These are phyloP conservation scores for Beris chalybata DNA, from an alignment of 2,888 invertebrate genomes.

Conservation along the genomic window DNA sequence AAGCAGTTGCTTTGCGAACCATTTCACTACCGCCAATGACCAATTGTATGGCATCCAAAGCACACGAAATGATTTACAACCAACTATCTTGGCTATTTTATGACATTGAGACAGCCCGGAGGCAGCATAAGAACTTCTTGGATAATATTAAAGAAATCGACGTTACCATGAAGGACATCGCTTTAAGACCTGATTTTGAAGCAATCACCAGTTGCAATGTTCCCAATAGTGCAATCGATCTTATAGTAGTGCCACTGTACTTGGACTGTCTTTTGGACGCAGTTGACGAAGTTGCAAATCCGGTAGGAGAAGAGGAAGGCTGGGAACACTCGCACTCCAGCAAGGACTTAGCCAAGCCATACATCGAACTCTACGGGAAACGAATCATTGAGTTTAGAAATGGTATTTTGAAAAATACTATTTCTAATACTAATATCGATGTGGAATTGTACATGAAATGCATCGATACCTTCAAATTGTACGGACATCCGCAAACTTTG, in stretches of 20 bases:
- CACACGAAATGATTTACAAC: conserved; percentile 21
- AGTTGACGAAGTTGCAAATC: conserved; percentile 1
- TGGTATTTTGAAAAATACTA: conserved; percentile 8
- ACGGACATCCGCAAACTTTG: too few species aligned
- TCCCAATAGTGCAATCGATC: conserved; percentile 19
- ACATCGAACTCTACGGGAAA: conserved; percentile 4
- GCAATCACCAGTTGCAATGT: neutral
- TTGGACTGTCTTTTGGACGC: conserved; percentile 28
- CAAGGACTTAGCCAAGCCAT: neutral
- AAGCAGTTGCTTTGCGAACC: neutral
- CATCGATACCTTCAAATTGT: conserved; percentile 4
- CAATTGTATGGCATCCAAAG: conserved; percentile 12
- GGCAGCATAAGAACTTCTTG: conserved; percentile 27
- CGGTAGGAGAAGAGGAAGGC: neutral
- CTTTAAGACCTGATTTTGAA: neutral
- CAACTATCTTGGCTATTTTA: conserved; percentile 32
- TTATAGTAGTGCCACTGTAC: conserved; percentile 23
- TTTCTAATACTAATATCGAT: conserved; percentile 1
- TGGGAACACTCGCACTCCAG: too few species aligned
- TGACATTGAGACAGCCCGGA: conserved; percentile 20
- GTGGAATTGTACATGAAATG: conserved; percentile 4
- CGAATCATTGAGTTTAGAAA: conserved; percentile 20
- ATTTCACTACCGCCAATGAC: neutral
- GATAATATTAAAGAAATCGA: conserved; percentile 23
- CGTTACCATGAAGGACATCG: conserved; percentile 1